Base-by-base conservation (phyloP, 64 coral and sea anemone species). In the Stylophora pistillata region DNA sequence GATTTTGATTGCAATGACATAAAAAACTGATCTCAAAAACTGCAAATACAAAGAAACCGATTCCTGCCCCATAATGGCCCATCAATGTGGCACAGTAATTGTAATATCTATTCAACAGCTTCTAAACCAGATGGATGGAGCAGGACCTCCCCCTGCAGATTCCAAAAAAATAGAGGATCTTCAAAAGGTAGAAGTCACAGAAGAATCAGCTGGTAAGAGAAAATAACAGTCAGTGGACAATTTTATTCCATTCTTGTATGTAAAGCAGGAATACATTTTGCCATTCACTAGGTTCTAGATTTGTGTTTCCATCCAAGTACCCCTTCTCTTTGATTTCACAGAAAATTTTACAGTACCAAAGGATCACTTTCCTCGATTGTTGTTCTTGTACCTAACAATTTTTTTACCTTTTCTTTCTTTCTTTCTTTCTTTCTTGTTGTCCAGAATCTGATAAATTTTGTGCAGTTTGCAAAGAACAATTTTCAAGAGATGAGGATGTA, bases 381-480 rank as follows among this genome's bases (percentile, higher is more conserved):
- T 47, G 7, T 47, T 47, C 3, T n/a, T 47, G 37, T 47, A 47
- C 37, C 37, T 47, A 0, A 47, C 37, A 47, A 15, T 21, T 15
- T 15, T n/a, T 56, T 25, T 14, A 21, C 18, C 29, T 53, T 15
- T 70, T 62, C 14, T 63, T 47, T 66, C 29, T 31, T 52, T 28
- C 57, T 31, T 55, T 21, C 13, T 31, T 1, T 74, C 3, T 13
- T 62, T 77, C 37, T 54, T 73, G 57, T 15, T 9, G 9, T 89
- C 15, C 70, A 94, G 93, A 87, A 74, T 62, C 74, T n/a, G 72
- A 33, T 76, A 47, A 41, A 62, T 88, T 90, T 64, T 94, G 93
- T 90, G 88, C 93, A 71, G 88, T 94, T 55, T 94, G 93, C 79
- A 81, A 94, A 94, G 93, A 94, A 27, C 62, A 86, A 68, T 94